Conservation (phyloP, 2,797 vertebrate species). For the Heterohyrax brucei region DNA sequence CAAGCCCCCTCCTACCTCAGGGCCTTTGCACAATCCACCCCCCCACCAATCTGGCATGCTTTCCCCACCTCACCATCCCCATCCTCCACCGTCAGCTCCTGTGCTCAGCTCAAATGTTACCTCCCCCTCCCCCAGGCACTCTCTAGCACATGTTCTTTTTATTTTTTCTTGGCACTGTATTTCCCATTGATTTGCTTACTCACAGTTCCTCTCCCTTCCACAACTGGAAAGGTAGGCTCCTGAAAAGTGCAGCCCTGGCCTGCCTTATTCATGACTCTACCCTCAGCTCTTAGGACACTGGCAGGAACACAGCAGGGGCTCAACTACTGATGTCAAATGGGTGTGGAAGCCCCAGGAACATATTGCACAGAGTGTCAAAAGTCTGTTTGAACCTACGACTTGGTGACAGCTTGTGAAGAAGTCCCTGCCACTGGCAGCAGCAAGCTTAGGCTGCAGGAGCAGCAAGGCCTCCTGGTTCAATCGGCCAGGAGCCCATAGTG, state of each 20-base stretch:
- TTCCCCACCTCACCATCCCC: neutral
- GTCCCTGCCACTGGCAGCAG: neutral
- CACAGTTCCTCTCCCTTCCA: neutral
- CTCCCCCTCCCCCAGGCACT: neutral
- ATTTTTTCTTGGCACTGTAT: neutral
- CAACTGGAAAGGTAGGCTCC: neutral
- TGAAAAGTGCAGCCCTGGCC: neutral
- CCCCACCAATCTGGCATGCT: neutral
- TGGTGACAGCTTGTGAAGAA: neutral
- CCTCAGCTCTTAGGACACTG: neutral
- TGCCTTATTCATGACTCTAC: neutral
- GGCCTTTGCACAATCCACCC: slow-evolving; percentile 38
- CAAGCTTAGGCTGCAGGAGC: neutral
- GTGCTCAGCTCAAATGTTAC: neutral
- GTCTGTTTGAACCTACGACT: neutral
- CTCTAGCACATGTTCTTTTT: neutral
- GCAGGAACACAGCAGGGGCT: neutral
- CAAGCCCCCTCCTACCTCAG: neutral
- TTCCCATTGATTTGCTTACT: neutral
- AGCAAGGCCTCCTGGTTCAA: neutral
- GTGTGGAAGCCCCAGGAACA: neutral
- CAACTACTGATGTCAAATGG: neutral
- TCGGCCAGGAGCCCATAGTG: neutral
- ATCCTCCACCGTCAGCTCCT: neutral
- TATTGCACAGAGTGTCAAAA: neutral